Evolutionary conservation across 2,113 vertebrate genomes (phyloP).

Genomic region (Fregetta grallaria): DNA sequence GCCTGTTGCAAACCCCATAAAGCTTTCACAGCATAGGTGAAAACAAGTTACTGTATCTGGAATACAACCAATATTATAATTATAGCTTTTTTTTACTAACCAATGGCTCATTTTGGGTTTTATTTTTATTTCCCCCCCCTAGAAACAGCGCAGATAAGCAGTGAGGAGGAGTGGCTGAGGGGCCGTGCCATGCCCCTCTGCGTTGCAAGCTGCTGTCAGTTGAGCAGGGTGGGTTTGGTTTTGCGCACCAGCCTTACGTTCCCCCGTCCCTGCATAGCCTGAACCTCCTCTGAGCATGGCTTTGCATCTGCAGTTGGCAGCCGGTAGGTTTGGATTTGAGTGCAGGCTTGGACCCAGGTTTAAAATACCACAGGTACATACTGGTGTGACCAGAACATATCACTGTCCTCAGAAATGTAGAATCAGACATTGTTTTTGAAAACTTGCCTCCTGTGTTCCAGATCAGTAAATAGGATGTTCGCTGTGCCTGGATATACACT

Average conservation of each 20-base stretch:
- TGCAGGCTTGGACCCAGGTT: not conserved
- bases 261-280: not conserved
- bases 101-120: not conserved
- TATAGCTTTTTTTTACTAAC: not conserved
- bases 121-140: not conserved
- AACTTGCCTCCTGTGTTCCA: not conserved
- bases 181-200: not conserved
- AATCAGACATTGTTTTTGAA: not conserved
- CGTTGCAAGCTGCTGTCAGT: not conserved
- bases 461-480: not conserved
- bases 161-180: not conserved
- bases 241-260: accelerated
- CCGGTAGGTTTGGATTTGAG: not conserved
- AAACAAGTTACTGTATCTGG: not conserved
- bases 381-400: not conserved
- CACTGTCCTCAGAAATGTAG: not conserved
- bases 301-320: not conserved
- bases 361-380: not conserved
- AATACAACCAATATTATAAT: not conserved
- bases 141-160: not conserved
- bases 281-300: not conserved
- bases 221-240: no score
- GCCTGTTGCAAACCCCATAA: not conserved
- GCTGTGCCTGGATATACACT: not conserved
- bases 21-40: not conserved